These are phyloP conservation scores for Lytechinus variegatus DNA, from an alignment of 35 echinoderm and acorn worm species.

Conservation along the genomic window DNA sequence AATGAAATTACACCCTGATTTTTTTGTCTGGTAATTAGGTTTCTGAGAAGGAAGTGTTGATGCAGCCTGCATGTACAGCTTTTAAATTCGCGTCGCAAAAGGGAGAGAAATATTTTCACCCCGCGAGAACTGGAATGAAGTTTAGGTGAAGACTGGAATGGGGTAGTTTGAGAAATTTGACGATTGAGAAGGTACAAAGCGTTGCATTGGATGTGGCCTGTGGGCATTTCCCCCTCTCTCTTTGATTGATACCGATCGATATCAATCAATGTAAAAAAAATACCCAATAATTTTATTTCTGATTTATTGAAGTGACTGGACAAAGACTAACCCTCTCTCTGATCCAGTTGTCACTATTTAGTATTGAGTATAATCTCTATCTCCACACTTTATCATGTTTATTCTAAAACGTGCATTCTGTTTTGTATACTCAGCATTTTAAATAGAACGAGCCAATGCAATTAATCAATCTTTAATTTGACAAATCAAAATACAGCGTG, in stretches of 20 bases:
- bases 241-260: neutral
- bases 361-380: no score
- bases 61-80: slow-evolving; percentile 16
- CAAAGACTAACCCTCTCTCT: neutral
- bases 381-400: no score
- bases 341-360: no score
- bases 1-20: slow-evolving; percentile 51
- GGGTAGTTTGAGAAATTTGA: neutral
- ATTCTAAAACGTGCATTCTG: no score
- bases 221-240: neutral
- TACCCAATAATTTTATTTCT: neutral
- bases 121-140: neutral
- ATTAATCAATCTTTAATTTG: no score
- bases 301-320: neutral
- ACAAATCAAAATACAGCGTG: no score
- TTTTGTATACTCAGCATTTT: no score
- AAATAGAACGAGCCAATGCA: no score
- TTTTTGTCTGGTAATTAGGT: slow-evolving; percentile 45
- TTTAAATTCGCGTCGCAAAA: neutral
- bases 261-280: no score
- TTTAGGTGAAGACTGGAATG: neutral
- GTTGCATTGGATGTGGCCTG: neutral
- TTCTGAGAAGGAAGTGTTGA: slow-evolving; percentile 36
- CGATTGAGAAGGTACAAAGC: neutral
- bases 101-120: neutral